Base-by-base conservation (phyloP, 1,140 invertebrate species). In the Temnothorax longispinosus region DNA sequence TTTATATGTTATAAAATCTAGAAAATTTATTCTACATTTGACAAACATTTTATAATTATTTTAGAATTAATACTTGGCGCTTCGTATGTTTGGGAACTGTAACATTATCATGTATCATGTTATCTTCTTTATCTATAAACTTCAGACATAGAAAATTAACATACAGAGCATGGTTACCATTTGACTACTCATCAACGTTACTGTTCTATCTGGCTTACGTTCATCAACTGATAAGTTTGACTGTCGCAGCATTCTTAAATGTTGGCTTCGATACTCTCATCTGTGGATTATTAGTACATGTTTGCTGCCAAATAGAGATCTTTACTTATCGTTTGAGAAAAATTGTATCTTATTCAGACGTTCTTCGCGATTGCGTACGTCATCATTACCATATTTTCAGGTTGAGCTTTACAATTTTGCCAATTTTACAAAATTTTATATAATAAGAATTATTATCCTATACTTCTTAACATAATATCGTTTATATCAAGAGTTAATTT, bases 121-220 rank as follows among this genome's bases (percentile, higher is more conserved):
- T 91, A 0, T 76, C 80, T 6, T 92, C 93, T 2, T 5, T 92
- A 1, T 41, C 89, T 0, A 35, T 75, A 4, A 84, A 89, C 6
- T 62, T 91, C 0, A 71, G 69, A 0, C 41, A 84, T 2, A 38
- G 21, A 15, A 84, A 69, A 5, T 41, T 92, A 11, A 69, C 89
- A 3, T 91, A 89, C 62, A 88, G 74, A 11, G 90, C 89, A 0
- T 94, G 92, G 90, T 0, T 92, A 2, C 92, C 92, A 3, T 93
- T 89, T 58, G 52, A 92, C 72, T 74, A 81, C 5, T 69, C 64
- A 0, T 15, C 64, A 1, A 6, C 27, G 8, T 11, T n/a, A 44
- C 41, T 86, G 0, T 94, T 85, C 65, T 92, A 10, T 44, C 8
- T 44, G 41, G 41, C 41, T 0, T 93, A 90, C 27, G 5, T 15